Evolutionary conservation across 2,113 vertebrate genomes (phyloP), one percentile per base, ranked within the genome.

Genomic region (Megaleporinus macrocephalus): DNA sequence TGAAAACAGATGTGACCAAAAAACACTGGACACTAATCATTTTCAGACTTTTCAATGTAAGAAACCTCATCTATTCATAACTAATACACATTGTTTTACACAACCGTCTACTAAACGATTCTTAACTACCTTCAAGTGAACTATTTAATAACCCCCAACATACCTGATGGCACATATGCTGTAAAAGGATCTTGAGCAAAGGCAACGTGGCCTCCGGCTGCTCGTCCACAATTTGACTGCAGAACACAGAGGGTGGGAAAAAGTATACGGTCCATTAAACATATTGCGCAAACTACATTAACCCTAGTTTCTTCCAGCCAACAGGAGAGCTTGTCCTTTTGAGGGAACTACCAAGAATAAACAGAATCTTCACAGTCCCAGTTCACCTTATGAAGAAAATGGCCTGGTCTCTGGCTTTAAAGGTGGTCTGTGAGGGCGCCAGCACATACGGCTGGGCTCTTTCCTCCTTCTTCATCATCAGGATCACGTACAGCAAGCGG

Each of bases 161-260:
- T 89, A 99, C 98, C 98, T 98, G 96, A 85, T 90, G 88, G 83
- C 97, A 99, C 85, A 98, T 95, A 33, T 99, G 97, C 76, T 99
- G 97, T 49, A 99, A 87, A 0, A 99, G 91, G 84, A 95, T 94
- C 2, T 92, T 91, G 47, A 99, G 91, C 2, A 96, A 79, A 14
- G 96, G 95, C 59, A 93, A 87, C 0, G 90, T 87, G 44, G 65
- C 82, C 47, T 96, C 95, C 70, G 94, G 95, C 83, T 96, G 86
- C 83, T 98, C 93, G 14, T 95, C 91, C 72, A 96, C 94, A n/a
- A 97, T 41, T 13, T 94, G 93, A 84, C 97, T 99, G 53, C 0
- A 88, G 74, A 87, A 9, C 73, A 83, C 33, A 77, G 12, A 82
- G 11, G 51, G n/a, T n/a, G n/a, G n/a, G n/a, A n/a, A 53, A 71